A percentile compares a stretch with the other conserved stretches of the same genome.
Conservation (phyloP, 2,888 invertebrate species). For the Andrena fulva region DNA sequence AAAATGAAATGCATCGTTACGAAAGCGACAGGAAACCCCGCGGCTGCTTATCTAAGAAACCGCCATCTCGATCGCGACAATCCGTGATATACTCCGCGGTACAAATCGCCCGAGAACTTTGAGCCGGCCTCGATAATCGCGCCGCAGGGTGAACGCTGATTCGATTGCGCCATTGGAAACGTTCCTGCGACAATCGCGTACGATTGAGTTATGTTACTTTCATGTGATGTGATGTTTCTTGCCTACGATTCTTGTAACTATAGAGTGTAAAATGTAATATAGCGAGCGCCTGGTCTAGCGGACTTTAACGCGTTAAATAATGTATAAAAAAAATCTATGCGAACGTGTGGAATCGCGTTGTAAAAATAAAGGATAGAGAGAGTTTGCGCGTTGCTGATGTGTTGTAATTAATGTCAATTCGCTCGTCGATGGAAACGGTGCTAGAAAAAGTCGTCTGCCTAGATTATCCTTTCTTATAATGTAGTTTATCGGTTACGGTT, state of each 20-base stretch:
- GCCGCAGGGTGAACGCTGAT: neutral
- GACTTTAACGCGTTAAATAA: neutral
- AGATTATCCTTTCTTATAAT: constrained; percentile 5
- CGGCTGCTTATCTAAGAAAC: constrained; percentile 28
- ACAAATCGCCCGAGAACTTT: constrained; percentile 16
- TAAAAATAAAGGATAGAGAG: constrained; percentile 6
- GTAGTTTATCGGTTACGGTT: neutral
- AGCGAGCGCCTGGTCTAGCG: neutral
- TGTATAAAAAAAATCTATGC: constrained; percentile 32
- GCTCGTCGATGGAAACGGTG: constrained; percentile 25
- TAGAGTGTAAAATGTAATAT: constrained; percentile 46
- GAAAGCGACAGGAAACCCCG: constrained; percentile 40
- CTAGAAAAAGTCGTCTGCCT: constrained; percentile 26
- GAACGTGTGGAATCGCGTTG: constrained; percentile 25
- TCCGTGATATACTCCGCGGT: neutral
- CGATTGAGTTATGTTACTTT: constrained; percentile 32
- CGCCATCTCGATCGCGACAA: constrained; percentile 29
- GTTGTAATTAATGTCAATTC: constrained; percentile 20
- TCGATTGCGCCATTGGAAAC: constrained; percentile 36
- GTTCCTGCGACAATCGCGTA: constrained; percentile 56
- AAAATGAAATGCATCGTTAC: constrained; percentile 50
- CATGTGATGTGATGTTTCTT: constrained; percentile 42
- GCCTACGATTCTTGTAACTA: constrained; percentile 42
- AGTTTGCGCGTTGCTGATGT: constrained; percentile 11
- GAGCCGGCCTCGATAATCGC: neutral